Conservation (phyloP, 2,888 invertebrate genomes). For the Philopedon plagiatum region DNA sequence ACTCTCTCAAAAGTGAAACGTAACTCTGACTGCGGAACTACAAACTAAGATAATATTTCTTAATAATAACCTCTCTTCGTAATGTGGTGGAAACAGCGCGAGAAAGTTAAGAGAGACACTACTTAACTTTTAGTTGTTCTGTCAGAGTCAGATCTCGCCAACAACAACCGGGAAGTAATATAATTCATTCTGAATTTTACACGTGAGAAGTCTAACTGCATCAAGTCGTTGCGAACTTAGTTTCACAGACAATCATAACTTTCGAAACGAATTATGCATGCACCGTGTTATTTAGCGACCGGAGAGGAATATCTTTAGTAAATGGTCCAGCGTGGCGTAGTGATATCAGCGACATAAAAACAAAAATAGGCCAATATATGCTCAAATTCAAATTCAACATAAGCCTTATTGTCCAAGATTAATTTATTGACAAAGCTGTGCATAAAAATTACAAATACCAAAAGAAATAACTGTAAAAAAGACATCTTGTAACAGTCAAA, state of each 20-base stretch:
- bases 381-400: too few species aligned
- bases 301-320: too few species aligned
- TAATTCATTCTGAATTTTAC: constrained; percentile 45
- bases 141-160: constrained; percentile 43
- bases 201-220: constrained; percentile 45
- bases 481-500: too few species aligned
- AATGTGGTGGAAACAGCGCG: constrained; percentile 42
- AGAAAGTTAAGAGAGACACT: constrained; percentile 37
- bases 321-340: too few species aligned
- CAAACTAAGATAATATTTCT: constrained; percentile 43
- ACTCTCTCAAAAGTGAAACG: neutral
- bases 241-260: constrained; percentile 44
- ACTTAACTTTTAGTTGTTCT: constrained; percentile 46
- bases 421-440: too few species aligned
- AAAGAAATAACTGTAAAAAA: too few species aligned
- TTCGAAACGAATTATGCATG: constrained; percentile 31
- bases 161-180: constrained; percentile 40
- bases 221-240: constrained; percentile 38
- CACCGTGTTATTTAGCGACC: constrained; percentile 16
- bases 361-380: too few species aligned
- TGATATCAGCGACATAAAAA: too few species aligned
- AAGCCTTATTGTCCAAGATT: too few species aligned
- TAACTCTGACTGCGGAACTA: constrained; percentile 32
- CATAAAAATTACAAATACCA: too few species aligned
- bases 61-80: constrained; percentile 40